Evolutionary conservation across 2,888 invertebrate genomes (phyloP).

Genomic region (Thereva unica): DNA sequence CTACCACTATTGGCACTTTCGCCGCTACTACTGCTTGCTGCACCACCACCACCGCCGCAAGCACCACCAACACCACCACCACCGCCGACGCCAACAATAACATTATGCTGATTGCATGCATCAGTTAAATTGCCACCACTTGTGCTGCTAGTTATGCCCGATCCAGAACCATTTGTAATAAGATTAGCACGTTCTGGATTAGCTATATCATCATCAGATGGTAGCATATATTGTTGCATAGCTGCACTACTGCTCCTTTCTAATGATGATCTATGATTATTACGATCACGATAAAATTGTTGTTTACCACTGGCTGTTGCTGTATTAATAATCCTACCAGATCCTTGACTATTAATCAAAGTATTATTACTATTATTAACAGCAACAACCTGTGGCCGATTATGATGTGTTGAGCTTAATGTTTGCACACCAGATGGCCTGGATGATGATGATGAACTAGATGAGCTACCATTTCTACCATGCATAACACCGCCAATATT

Average conservation of each 20-base stretch:
- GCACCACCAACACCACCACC: slow-evolving; percentile 41
- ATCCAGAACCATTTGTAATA: slow-evolving; percentile 45
- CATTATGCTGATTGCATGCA: slow-evolving; percentile 37
- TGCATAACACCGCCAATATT: slow-evolving; percentile 49
- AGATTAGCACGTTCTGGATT: slow-evolving; percentile 52
- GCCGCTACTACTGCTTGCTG: slow-evolving; percentile 59
- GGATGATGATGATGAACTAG: slow-evolving; percentile 42
- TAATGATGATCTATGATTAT: slow-evolving; percentile 38
- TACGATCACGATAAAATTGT: slow-evolving; percentile 17
- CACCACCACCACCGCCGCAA: slow-evolving; percentile 42
- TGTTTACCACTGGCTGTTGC: slow-evolving; percentile 30
- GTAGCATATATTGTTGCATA: slow-evolving; percentile 40
- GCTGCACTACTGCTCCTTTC: slow-evolving; percentile 45
- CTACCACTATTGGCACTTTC: slow-evolving; percentile 65
- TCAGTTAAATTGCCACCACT: slow-evolving; percentile 44
- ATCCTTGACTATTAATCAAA: slow-evolving; percentile 28
- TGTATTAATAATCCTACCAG: slow-evolving; percentile 35
- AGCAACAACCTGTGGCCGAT: slow-evolving; percentile 27
- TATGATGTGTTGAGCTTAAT: slow-evolving; percentile 45
- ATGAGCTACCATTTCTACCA: slow-evolving; percentile 43
- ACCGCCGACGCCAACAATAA: slow-evolving; percentile 40
- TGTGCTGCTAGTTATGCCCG: slow-evolving; percentile 43
- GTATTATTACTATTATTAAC: slow-evolving; percentile 19
- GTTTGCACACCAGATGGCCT: slow-evolving; percentile 47
- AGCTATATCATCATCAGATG: slow-evolving; percentile 51